Base-by-base conservation (phyloP, 1,140 invertebrate genomes). In the Tribolium castaneum region DNA sequence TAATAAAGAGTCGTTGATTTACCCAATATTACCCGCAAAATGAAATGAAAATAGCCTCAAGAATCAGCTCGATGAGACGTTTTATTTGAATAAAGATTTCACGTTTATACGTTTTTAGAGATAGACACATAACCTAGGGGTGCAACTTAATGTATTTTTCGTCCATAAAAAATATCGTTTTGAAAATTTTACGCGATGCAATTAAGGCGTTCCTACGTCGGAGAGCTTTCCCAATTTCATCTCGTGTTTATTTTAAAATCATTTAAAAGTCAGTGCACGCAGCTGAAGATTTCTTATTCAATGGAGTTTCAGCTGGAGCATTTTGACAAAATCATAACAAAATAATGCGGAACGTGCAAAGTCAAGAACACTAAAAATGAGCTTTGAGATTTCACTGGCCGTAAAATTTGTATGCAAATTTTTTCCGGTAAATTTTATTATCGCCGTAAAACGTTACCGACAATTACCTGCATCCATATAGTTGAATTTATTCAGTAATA, bases 401-500 rank as follows among this genome's bases (percentile, higher is more conserved):
- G 73, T 81, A 81, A 81, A 79, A 79, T 81, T 81, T 81, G 72
- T 76, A 81, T 81, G 78, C 73, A 81, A 81, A 81, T 80, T 79
- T 79, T 77, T 77, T 80, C 70, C 71, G 70, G 51, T 73, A 80
- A 76, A 80, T 81, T 79, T 81, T 81, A 81, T 78, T 73, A 51
- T 9, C 12, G 6, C 22, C 77, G 66, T 76, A 78, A 78, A 80
- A 72, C 62, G 50, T 78, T 80, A 77, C 73, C 50, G 45, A 71
- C 56, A 59, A 75, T 72, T 76, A 76, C 70, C 71, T 70, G 34
- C 35, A 56, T 77, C 74, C 75, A 66, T 77, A 80, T 76, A 71
- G 70, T 76, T 49, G 50, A 76, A 76, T 59, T 79, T 71, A 79
- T 79, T 76, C 62, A 72, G 34, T 35, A 35, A 66, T 66, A 59